Conservation (phyloP, 2,113 vertebrate genomes). For the Dromiciops gliroides region DNA sequence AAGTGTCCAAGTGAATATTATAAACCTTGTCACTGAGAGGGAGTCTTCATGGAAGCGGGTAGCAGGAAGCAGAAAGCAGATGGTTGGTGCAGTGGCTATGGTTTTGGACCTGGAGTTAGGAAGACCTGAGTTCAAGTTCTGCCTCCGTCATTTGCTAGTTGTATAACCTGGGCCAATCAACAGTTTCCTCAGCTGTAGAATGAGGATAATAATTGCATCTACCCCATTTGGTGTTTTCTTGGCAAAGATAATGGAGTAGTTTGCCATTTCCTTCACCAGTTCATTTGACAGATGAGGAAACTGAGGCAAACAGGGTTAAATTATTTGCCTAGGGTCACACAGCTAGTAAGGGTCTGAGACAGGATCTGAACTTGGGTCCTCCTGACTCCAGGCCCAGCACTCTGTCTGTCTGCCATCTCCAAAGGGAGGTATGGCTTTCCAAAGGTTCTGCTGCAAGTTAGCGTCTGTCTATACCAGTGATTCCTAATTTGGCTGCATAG, state of each 20-base stretch:
- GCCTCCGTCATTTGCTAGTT: neutral
- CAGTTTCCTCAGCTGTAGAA: neutral
- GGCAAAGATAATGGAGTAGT: too few relatives aligned
- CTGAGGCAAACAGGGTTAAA: neutral
- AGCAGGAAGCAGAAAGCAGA: neutral
- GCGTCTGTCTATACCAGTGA: neutral
- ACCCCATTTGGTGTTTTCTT: too few relatives aligned
- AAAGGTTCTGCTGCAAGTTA: neutral
- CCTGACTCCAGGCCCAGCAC: neutral
- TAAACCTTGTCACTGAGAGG: neutral
- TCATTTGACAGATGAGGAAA: neutral
- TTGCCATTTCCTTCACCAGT: too few relatives aligned
- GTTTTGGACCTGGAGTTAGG: neutral
- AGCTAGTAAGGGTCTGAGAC: neutral
- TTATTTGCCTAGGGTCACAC: neutral
- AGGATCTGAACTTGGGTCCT: neutral
- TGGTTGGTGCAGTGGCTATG: neutral
- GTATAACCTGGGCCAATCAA: neutral
- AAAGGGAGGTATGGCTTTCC: neutral
- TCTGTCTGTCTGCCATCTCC: neutral
- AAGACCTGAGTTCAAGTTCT: neutral
- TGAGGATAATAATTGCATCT: neutral
- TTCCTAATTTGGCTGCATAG: neutral
- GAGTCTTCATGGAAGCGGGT: neutral
- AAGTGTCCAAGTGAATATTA: neutral